Evolutionary conservation across 2,888 invertebrate genomes (phyloP), one percentile per base, ranked within the genome.

Genomic region (Dolomedes plantarius): DNA sequence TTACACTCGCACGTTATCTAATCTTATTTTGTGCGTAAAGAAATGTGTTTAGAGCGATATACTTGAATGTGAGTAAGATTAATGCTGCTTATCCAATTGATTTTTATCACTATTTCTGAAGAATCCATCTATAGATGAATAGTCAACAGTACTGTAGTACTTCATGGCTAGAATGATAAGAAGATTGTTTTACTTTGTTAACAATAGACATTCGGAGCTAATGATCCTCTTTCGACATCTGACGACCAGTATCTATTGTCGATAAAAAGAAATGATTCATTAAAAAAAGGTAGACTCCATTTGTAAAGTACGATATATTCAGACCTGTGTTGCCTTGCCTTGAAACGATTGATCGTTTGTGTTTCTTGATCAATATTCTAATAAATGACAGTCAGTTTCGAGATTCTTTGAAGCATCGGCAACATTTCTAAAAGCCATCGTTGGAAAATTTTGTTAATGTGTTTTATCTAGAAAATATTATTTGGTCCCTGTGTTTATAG

Each of bases 291-390:
- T 75, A 28, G n/a, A 23, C 28, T 31, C 39, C 69, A 36, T 46
- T 31, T 50, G 67, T 46, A 41, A 19, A 56, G n/a, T 71, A 16
- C 62, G 16, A 32, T 71, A 68, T 69, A 65, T n/a, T 16, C 16
- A 67, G 31, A 31, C 7, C 29, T 7, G 29, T n/a, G 67, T 29
- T 39, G 31, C 50, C 31, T 78, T 56, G 41, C 71, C 46, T 71
- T 39, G 13, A 19, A 73, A 73, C 28, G 36, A 46, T 41, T 67
- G 73, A 80, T 80, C 73, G 73, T 56, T 68, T 72, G 64, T 64
- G 31, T 28, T 3, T 3, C 13, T 62, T 50, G 74, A 81, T 81
- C 81, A 73, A 81, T 81, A 81, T 81, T 81, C 74, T 68, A 75
- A 81, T 75, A 75, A 69, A 81, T 75, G 69, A 56, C 68, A 81